A percentile compares a stretch with the other conserved stretches of the same genome.
Evolutionary conservation across 2,888 invertebrate genomes (phyloP).

Genomic region (Tachina grossa): DNA sequence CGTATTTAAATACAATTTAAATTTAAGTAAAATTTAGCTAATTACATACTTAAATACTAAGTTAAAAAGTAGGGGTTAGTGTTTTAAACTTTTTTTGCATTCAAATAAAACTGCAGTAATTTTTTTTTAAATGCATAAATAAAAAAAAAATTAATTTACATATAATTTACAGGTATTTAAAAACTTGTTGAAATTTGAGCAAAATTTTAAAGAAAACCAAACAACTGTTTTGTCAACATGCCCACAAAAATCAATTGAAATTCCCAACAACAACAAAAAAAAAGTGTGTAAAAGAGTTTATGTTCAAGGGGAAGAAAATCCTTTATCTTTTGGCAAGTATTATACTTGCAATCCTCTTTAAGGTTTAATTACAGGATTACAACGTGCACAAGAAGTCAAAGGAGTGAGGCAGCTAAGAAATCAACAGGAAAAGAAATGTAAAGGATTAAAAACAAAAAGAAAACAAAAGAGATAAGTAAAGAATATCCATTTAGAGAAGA

Average conservation of each 20-base stretch:
- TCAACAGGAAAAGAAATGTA: background rate
- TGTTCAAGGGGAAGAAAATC: constrained; percentile 33
- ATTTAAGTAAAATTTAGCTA: too few relatives aligned
- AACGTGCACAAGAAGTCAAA: constrained; percentile 4
- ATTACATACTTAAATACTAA: too few relatives aligned
- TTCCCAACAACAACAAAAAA: constrained; percentile 35
- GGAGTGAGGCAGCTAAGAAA: constrained; percentile 1
- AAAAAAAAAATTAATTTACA: constrained; percentile 23
- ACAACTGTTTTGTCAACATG: constrained; percentile 59
- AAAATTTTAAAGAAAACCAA: constrained; percentile 32
- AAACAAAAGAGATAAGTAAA: constrained; percentile 57
- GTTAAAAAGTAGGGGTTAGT: too few relatives aligned
- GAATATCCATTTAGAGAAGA: constrained; percentile 39
- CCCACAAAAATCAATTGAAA: constrained; percentile 62
- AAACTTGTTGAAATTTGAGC: constrained; percentile 63
- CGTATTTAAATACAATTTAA: too few relatives aligned
- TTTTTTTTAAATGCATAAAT: constrained; percentile 9
- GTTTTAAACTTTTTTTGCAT: too few relatives aligned
- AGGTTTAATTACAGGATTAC: constrained; percentile 64
- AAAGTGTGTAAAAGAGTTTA: background rate
- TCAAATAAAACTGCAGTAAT: background rate
- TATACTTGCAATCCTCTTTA: constrained; percentile 49
- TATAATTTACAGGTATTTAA: constrained; percentile 52
- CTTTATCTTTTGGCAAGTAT: constrained; percentile 35
- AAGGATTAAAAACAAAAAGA: constrained; percentile 38